Percentiles rank a stretch among this genome's conserved stretches.
Conservation (phyloP, 2,888 invertebrate genomes). For the Charanyca ferruginea region DNA sequence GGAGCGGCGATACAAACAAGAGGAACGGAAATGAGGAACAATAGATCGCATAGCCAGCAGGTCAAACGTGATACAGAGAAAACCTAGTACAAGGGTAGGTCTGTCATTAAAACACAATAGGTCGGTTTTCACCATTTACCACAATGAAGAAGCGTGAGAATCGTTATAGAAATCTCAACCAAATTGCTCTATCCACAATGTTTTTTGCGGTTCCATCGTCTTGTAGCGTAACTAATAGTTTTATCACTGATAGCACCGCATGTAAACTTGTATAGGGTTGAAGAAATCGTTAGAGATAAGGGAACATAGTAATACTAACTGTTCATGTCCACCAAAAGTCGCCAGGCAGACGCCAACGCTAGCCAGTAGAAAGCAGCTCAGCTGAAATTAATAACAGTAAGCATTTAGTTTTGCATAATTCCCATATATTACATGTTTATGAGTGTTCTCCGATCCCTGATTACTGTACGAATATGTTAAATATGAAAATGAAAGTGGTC, state of each 20-base stretch:
- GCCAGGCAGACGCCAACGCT: constrained; percentile 86
- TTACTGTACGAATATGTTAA: constrained; percentile 26
- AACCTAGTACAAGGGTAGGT: constrained; percentile 76
- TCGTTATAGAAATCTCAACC: constrained; percentile 84
- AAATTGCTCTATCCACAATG: constrained; percentile 79
- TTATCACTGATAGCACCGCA: constrained; percentile 49
- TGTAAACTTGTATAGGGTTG: constrained; percentile 57
- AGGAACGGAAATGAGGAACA: constrained; percentile 60
- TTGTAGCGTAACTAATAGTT: constrained; percentile 69
- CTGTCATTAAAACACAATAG: constrained; percentile 82
- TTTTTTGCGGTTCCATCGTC: constrained; percentile 79
- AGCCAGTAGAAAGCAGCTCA: constrained; percentile 86
- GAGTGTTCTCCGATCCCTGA: constrained; percentile 35
- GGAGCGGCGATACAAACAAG: constrained; percentile 46
- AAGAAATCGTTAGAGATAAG: constrained; percentile 55
- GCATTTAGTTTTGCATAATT: constrained; percentile 49
- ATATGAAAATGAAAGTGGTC: constrained; percentile 73
- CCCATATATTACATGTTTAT: constrained; percentile 25
- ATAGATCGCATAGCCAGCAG: constrained; percentile 79
- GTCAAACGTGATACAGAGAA: constrained; percentile 78
- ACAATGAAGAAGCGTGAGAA: constrained; percentile 87
- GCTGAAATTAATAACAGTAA: constrained; percentile 84
- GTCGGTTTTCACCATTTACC: constrained; percentile 87
- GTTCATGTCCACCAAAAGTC: constrained; percentile 90
- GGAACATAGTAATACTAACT: constrained; percentile 84